Percentiles rank a stretch among this genome's conserved stretches.
Conservation (phyloP, 2,888 invertebrate species). For the Andrena dorsata region DNA sequence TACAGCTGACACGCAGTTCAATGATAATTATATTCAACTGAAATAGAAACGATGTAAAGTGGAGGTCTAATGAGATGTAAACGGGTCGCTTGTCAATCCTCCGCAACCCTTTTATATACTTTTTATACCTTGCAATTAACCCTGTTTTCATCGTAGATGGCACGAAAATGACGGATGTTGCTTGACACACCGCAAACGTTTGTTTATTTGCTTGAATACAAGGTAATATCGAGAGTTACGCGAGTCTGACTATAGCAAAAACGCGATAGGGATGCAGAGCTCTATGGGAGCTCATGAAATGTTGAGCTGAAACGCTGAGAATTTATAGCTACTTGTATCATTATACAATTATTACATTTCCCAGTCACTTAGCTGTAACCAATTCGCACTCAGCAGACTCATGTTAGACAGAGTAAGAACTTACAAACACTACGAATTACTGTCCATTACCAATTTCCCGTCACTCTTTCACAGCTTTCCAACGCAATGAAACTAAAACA, state of each 20-base stretch:
- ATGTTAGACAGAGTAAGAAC: background rate
- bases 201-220: too few relatives aligned
- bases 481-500: background rate
- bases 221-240: too few relatives aligned
- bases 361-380: background rate
- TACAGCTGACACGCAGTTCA: too few relatives aligned
- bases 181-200: too few relatives aligned
- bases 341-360: slow-evolving; percentile 1
- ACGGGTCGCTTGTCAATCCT: slow-evolving; percentile 1
- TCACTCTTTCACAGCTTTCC: background rate
- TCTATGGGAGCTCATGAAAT: background rate
- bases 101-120: background rate
- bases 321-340: background rate
- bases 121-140: background rate
- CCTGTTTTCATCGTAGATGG: background rate
- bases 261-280: too few relatives aligned
- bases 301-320: background rate
- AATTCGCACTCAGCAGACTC: background rate
- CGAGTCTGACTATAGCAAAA: too few relatives aligned
- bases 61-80: background rate
- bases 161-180: background rate
- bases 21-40: too few relatives aligned
- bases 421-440: background rate
- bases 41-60: too few relatives aligned
- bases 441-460: background rate